Base-by-base conservation (phyloP, 2,888 invertebrate species). In the Macrophya annulata region DNA sequence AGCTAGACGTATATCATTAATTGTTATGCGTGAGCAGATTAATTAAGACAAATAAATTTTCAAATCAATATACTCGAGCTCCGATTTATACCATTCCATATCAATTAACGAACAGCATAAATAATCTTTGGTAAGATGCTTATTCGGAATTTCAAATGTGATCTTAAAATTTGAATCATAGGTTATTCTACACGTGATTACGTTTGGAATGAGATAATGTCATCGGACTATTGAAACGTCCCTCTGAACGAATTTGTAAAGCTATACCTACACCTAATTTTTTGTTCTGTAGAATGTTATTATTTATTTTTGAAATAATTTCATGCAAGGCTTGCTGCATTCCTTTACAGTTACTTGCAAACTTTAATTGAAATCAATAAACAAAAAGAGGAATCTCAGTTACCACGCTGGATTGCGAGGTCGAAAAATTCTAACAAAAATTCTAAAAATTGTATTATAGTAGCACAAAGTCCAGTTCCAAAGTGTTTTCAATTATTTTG, bases 91-190 rank as follows among this genome's bases (percentile, higher is more conserved):
- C 55, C 55, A 55, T 55, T 6, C 8, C 8, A 55, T n/a, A 55
- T 55, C n/a, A 55, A 8, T 31, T 31, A 31, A n/a, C 55, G 1
- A n/a, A 55, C n/a, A 8, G n/a, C 55, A 55, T 6, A 55, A 6
- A n/a, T 55, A 55, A 55, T 55, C 55, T n/a, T 6, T n/a, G 8
- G n/a, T 55, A 55, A 55, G 55, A 17, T 6, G 55, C 55, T 55
- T 55, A n/a, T n/a, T 55, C n/a, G 55, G 6, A 55, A 55, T 55
- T 55, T n/a, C 55, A 55, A 55, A 55, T 55, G n/a, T 55, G 55
- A 55, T 55, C n/a, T n/a, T 17, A 55, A 55, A 55, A 55, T 55
- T 55, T 17, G 17, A 55, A n/a, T 55, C 55, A 55, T 55, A 6
- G 8, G 6, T 8, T 55, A 55, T 55, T 55, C 55, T 55, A 55